Percentiles rank a stretch among this genome's conserved stretches.
Evolutionary conservation across 2,888 invertebrate genomes (phyloP).

Genomic region (Uloborus plumipes): DNA sequence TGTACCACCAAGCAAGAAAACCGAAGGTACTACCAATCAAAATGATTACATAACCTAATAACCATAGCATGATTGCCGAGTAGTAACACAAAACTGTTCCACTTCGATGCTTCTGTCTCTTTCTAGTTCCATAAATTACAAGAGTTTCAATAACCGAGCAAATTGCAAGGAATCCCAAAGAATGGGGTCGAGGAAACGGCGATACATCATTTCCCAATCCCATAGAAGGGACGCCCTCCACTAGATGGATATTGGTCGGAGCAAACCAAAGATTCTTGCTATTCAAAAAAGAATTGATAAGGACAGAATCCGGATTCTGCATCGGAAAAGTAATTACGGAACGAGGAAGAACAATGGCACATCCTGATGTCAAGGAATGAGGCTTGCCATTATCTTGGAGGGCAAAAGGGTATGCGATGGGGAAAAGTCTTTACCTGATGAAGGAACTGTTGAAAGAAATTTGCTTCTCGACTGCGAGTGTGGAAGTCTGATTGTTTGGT

Average conservation of each 20-base stretch:
- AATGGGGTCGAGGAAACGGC: neutral
- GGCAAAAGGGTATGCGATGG: too few relatives aligned
- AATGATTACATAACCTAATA: constrained; percentile 2
- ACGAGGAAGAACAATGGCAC: constrained; percentile 48
- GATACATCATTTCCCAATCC: constrained; percentile 35
- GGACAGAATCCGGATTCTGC: constrained; percentile 5
- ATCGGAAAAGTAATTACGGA: constrained; percentile 60
- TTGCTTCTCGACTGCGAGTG: too few relatives aligned
- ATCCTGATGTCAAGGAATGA: constrained; percentile 23
- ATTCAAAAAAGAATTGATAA: constrained; percentile 27
- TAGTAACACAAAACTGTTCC: neutral
- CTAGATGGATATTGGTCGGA: constrained; percentile 26
- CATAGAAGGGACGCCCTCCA: constrained; percentile 17
- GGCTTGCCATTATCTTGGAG: constrained; percentile 27
- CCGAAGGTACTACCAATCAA: neutral
- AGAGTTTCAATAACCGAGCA: constrained; percentile 29
- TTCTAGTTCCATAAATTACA: constrained; percentile 9
- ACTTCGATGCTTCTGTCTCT: neutral
- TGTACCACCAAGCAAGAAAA: too few relatives aligned
- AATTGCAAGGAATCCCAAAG: constrained; percentile 7
- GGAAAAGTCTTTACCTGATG: constrained; percentile 11
- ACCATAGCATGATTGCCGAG: neutral
- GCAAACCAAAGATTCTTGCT: neutral
- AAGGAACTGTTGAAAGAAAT: neutral
- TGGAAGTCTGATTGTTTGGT: too few relatives aligned